Evolutionary conservation across 1,140 invertebrate genomes (phyloP).

Genomic region (Eriocheir sinensis): DNA sequence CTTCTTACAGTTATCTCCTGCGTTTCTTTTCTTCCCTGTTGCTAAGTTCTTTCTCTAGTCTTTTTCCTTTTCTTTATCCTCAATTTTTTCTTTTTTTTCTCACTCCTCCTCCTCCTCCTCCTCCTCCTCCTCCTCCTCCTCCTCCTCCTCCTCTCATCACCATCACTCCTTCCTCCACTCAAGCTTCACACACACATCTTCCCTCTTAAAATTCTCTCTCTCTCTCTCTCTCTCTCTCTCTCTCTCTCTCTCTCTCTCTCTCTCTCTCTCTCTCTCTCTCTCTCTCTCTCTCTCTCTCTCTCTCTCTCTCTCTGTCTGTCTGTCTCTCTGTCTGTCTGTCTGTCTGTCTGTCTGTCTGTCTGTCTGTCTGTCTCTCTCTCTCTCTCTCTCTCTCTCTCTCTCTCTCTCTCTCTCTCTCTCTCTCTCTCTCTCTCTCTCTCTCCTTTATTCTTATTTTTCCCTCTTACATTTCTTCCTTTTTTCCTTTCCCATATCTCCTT

Average conservation of each 20-base stretch:
- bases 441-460: neutral
- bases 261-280: neutral
- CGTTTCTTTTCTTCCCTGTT: no score
- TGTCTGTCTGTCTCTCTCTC: no score
- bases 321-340: no score
- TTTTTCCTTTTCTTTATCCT: neutral
- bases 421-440: neutral
- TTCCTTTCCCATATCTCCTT: no score
- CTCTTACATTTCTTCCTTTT: neutral
- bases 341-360: no score
- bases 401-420: neutral
- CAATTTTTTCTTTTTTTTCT: no score
- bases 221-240: neutral
- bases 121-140: neutral
- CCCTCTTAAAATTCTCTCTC: neutral
- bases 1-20: no score
- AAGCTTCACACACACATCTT: neutral
- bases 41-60: no score
- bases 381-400: no score
- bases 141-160: neutral
- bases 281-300: neutral
- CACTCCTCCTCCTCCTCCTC: neutral
- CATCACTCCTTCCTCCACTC: neutral
- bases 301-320: neutral
- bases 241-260: neutral